Base-by-base conservation (phyloP, 2,888 invertebrate species). In the Rhagonycha lutea region DNA sequence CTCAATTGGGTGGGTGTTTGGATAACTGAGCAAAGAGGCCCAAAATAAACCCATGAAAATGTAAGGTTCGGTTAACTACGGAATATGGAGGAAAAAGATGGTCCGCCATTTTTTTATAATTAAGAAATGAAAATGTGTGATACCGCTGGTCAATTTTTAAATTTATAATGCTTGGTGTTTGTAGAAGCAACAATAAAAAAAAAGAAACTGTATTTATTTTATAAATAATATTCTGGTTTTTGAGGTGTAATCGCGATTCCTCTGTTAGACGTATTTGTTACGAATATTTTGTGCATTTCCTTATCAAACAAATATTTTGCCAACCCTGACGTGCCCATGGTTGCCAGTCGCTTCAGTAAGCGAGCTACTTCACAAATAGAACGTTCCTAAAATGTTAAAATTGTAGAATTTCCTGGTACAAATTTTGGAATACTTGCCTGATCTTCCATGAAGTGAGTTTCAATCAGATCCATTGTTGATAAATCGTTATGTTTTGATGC, bases 381-480 rank as follows among this genome's bases (percentile, higher is more conserved):
- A 73, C 82, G 80, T 76, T 86, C 86, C 85, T 86, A 68, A 62
- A 73, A 69, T 24, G 12, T 24, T 11, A n/a, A 63, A 14, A 24
- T 24, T 24, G 12, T 63, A 32, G 32, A 12, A 12, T 3, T 12
- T 24, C 7, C 9, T 0, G 8, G 23, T 24, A 12, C 14, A 24
- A 18, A 14, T 24, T 63, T 63, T 18, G 9, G 14, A 14, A 12
- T 18, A 62, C 63, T 70, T 77, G 86, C 85, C 81, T 92, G 92
- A 79, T 91, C 90, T 68, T 88, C 87, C 80, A 92, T 86, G 83
- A 89, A 92, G 47, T 89, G 86, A 0, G 88, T 87, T 32, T 89
- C 88, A 75, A 92, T 86, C 78, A 90, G 89, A 83, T 91, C 90
- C 79, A 87, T 86, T 10, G 90, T 84, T 77, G 89, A 89, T 62